phyloP scores from a whole-genome alignment of 1,140 invertebrate genomes.

The Drosophila novamexicana region DNA sequence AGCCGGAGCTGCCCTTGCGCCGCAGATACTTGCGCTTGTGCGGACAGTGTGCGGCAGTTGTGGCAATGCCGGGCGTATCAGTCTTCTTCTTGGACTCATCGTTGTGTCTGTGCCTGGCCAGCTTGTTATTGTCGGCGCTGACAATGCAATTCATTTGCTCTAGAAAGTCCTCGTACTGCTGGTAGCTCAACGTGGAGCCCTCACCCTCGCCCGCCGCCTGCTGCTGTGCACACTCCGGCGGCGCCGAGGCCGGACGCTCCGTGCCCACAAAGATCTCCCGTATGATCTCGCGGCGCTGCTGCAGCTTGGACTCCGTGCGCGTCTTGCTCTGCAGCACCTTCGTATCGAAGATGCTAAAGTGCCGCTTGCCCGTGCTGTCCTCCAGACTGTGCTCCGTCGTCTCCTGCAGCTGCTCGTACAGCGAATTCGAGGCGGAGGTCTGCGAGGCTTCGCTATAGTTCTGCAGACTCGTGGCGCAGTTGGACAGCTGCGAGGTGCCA shows the following conservation, averaged over 20 bases:
- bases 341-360: slow-evolving; percentile 88
- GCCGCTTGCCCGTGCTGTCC: slow-evolving; percentile 85
- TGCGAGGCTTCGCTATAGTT: slow-evolving; percentile 73
- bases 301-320: slow-evolving; percentile 89
- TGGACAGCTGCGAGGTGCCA: not conserved
- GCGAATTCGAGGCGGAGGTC: slow-evolving; percentile 73
- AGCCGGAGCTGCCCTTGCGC: slow-evolving; percentile 90
- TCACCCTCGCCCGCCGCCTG: slow-evolving; percentile 30
- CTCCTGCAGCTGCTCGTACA: slow-evolving; percentile 84
- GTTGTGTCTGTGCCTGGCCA: slow-evolving; percentile 34
- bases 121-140: slow-evolving; percentile 85
- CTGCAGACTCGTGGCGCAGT: slow-evolving; percentile 84
- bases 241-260: slow-evolving; percentile 87
- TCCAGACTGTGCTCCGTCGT: slow-evolving; percentile 75
- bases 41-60: slow-evolving; percentile 47
- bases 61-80: slow-evolving; percentile 52
- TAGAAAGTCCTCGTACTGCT: slow-evolving; percentile 80
- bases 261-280: slow-evolving; percentile 91
- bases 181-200: slow-evolving; percentile 62
- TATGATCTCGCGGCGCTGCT: slow-evolving; percentile 91
- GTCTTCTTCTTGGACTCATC: slow-evolving; percentile 13
- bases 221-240: slow-evolving; percentile 84
- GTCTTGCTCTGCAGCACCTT: slow-evolving; percentile 90
- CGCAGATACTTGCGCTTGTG: slow-evolving; percentile 85
- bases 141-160: slow-evolving; percentile 81